Base-by-base conservation (phyloP, 2,113 vertebrate species). In the Corynorhinus townsendii region DNA sequence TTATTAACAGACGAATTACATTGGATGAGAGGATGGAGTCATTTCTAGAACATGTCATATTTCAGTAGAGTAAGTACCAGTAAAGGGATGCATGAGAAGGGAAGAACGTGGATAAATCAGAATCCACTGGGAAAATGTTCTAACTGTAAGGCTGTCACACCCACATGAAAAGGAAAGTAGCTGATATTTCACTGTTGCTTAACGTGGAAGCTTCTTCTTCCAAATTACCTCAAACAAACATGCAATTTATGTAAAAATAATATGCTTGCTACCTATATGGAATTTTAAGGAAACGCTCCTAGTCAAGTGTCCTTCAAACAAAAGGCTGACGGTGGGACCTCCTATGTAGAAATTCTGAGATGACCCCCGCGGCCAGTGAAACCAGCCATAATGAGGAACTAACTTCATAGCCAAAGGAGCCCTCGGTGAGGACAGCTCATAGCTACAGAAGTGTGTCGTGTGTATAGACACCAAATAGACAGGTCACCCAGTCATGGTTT, bases 121-220 rank as follows among this genome's bases (percentile, higher is more conserved):
- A 28, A 12, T 28, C 7, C 14, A 64, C 0, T 56, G 12, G 19
- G 22, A 54, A 45, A 68, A 77, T 16, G 5, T 15, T 11, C 49
- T 15, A 3, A 15, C 8, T 22, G 43, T 1, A 35, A 33, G 17
- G 10, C 11, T 19, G 5, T 11, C 24, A n/a, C 17, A 17, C 5
- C 40, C 30, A 11, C 11, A 17, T 6, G 26, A 28, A 17, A 5
- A 24, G 54, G 40, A 69, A 68, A 71, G 16, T 43, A 5, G 22
- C 38, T 30, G 3, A 9, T 77, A 40, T 33, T 86, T 43, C 35
- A 30, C 35, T 24, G 71, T 47, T 40, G 7, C 87, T 90, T 59
- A 59, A 59, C 22, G 11, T 59, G 24, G 56, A 59, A 59, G 56
- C 56, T 59, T 30, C 76, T 87, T 77, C 45, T 59, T 73, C n/a